phyloP scores from a whole-genome alignment of 2,113 vertebrate genomes.

The Scortum barcoo region DNA sequence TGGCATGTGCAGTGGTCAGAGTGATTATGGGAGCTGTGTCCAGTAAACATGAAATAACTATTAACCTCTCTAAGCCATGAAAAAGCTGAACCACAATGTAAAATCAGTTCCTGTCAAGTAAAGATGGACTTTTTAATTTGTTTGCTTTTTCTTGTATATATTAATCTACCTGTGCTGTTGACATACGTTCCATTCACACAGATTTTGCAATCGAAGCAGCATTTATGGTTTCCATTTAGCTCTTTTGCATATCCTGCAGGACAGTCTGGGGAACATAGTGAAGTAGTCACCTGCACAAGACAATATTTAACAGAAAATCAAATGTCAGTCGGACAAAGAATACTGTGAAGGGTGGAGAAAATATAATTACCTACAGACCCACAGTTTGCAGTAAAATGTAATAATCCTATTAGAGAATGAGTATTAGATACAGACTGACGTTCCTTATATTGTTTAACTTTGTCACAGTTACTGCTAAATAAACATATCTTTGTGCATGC shows the following conservation, averaged over 20 bases:
- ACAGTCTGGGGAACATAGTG: slow-evolving; percentile 68
- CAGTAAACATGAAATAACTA: no score
- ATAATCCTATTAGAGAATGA: not conserved
- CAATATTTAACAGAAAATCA: not conserved
- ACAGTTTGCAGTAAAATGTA: not conserved
- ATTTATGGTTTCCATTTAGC: slow-evolving; percentile 68
- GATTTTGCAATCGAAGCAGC: slow-evolving; percentile 86
- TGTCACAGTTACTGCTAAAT: not conserved
- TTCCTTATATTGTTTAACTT: not conserved
- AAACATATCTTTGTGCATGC: not conserved
- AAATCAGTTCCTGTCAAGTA: not conserved
- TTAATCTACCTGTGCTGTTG: slow-evolving; percentile 84
- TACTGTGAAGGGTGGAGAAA: not conserved
- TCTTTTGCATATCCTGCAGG: slow-evolving; percentile 35
- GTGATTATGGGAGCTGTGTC: not conserved
- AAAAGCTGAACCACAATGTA: not conserved
- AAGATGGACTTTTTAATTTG: not conserved
- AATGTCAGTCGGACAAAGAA: not conserved
- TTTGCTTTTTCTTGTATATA: not conserved
- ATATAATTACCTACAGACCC: no score
- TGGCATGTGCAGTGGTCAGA: not conserved
- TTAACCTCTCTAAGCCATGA: not conserved
- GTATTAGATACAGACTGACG: not conserved
- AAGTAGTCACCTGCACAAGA: slow-evolving; percentile 61
- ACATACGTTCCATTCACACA: slow-evolving; percentile 85